Conservation (phyloP, 2,888 invertebrate genomes). For the Eupithecia subumbrata region DNA sequence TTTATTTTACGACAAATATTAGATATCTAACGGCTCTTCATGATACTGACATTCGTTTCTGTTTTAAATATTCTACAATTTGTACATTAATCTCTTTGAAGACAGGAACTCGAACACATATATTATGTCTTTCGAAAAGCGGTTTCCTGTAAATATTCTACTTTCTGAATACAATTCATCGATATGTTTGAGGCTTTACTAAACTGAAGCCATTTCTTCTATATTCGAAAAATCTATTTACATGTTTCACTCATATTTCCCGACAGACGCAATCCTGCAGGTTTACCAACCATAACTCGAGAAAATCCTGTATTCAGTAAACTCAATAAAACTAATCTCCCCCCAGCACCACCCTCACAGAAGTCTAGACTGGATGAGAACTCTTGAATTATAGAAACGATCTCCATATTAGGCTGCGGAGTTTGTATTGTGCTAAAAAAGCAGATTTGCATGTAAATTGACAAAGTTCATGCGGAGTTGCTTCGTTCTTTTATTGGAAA, state of each 20-base stretch:
- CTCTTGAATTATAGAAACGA: slow-evolving; percentile 17
- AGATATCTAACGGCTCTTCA: slow-evolving; percentile 2
- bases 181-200: no score
- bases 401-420: slow-evolving; percentile 2
- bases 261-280: neutral
- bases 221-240: neutral
- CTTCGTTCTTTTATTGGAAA: neutral
- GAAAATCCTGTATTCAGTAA: neutral
- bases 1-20: slow-evolving; percentile 14
- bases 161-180: neutral
- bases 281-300: neutral
- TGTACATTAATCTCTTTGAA: neutral
- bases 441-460: slow-evolving; percentile 9
- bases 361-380: slow-evolving; percentile 25
- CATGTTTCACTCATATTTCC: neutral
- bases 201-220: neutral
- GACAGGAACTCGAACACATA: no score
- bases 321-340: slow-evolving; percentile 8
- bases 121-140: neutral
- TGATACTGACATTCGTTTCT: neutral
- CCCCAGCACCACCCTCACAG: neutral
- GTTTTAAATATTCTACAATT: neutral
- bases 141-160: no score
- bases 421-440: slow-evolving; percentile 15
- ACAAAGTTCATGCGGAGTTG: neutral